Base-by-base conservation (phyloP, 37 sponge, comb jelly and placozoan genomes). In the Aplysina aerophoba region DNA sequence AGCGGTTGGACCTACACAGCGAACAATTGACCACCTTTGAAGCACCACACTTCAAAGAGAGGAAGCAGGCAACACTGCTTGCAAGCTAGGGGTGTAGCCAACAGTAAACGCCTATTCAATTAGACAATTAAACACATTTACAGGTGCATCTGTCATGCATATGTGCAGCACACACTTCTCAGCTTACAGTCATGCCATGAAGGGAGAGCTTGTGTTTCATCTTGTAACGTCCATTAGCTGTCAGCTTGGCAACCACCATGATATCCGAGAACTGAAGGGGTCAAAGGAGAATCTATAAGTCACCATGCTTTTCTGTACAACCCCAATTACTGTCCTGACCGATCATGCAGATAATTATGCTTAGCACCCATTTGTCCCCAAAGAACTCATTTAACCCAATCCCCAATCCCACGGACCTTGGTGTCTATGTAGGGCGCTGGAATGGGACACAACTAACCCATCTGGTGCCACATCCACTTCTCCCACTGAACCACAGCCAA, bases 221-320 rank as follows among this genome's bases (percentile, higher is more conserved):
- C 71, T 83, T 86, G 83, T 86, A 90, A 55, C 57, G 82, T 24
- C 66, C 83, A 41, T 31, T 64, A n/a, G 68, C 65, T 0, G 87
- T 90, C 25, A 90, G 62, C 37, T 28, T 57, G 30, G 91, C 78
- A 19, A 90, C 33, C 40, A 90, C 59, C 15, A 86, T 63, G n/a
- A 86, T 62, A 83, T 90, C 91, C 40, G 91, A 87, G 54, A 90
- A 90, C 91, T 90, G 83, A 0, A 82, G 25, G 11, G 60, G 31
- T 0, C 14, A 15, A 54, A 65, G 2, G 37, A 71, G 4, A 15
- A 71, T 44, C 50, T 44, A 44, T 8, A 44, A 11, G 6, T 11
- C 50, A 44, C 6, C 8, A 8, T 44, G 50, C 50, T 8, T 11
- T 8, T 44, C 50, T 44, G 50, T 11, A 3, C 50, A 11, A 3